A percentile compares a stretch with the other conserved stretches of the same genome.
Conservation (phyloP, 2,888 invertebrate species). For the Caenorhabditis sp. region DNA sequence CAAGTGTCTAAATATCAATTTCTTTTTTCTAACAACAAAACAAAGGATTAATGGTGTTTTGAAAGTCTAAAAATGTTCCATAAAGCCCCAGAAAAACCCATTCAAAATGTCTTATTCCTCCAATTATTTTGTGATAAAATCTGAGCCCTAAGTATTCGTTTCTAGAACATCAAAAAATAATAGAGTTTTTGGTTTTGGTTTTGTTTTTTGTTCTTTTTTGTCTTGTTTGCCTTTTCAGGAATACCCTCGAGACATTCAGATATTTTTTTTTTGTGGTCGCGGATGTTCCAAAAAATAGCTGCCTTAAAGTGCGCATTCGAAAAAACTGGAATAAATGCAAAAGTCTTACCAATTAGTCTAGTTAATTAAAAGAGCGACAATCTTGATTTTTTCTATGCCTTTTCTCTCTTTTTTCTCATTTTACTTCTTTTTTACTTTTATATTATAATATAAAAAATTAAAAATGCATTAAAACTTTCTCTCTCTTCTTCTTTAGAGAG, state of each 20-base stretch:
- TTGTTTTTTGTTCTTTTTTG: not conserved
- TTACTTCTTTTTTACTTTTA: not conserved
- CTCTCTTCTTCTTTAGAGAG: not conserved
- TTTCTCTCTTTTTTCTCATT: not conserved
- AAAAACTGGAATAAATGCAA: not conserved
- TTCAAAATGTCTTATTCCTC: not conserved
- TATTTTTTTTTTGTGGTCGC: not conserved
- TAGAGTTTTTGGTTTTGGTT: not conserved
- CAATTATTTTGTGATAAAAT: not conserved
- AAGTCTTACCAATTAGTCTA: not conserved
- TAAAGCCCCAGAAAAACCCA: not conserved
- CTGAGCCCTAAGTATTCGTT: not conserved
- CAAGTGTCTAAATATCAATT: too few species aligned
- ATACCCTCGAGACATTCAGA: not conserved
- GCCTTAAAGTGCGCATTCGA: not conserved
- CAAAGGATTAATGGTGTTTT: not conserved
- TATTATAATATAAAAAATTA: not conserved
- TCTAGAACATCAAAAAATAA: not conserved
- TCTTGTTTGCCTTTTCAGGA: not conserved
- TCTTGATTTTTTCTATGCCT: conserved; percentile 1
- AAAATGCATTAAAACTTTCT: not conserved
- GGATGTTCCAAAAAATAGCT: not conserved
- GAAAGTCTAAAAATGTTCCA: not conserved
- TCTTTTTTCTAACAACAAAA: not conserved
- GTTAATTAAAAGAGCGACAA: not conserved